Evolutionary conservation across 2,888 invertebrate genomes (phyloP).

Genomic region (Bellardia bayeri): DNA sequence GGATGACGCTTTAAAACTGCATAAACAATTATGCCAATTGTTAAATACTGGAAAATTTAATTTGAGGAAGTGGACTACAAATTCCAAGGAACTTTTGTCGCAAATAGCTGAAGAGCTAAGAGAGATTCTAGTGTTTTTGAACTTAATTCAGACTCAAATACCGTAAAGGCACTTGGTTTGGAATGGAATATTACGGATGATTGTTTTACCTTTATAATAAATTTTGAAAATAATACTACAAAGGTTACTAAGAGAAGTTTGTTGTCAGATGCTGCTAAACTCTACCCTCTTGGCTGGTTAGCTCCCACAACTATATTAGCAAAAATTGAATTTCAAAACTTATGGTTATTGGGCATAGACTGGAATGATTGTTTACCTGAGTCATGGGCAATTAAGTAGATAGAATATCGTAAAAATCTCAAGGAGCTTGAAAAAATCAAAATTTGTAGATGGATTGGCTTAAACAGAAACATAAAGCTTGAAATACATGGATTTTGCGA

Average conservation of each 20-base stretch:
- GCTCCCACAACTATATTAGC: neutral
- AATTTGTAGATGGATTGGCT: conserved; percentile 60
- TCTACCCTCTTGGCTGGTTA: neutral
- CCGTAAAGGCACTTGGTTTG: conserved; percentile 52
- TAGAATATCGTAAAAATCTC: conserved; percentile 41
- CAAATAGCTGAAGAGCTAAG: conserved; percentile 49
- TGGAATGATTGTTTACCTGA: conserved; percentile 57
- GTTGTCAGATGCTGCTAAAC: conserved; percentile 40
- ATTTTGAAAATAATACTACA: neutral
- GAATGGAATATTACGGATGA: conserved; percentile 51
- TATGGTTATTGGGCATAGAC: conserved; percentile 48
- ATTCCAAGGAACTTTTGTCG: conserved; percentile 41
- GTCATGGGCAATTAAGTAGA: conserved; percentile 21
- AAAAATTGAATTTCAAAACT: conserved; percentile 47
- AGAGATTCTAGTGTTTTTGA: conserved; percentile 40
- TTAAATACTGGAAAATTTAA: conserved; percentile 56
- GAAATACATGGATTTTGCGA: conserved; percentile 61
- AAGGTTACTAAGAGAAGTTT: conserved; percentile 48
- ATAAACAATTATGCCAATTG: conserved; percentile 38
- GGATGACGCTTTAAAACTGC: conserved; percentile 36
- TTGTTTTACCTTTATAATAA: conserved; percentile 54
- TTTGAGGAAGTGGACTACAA: conserved; percentile 65
- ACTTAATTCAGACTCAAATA: conserved; percentile 55
- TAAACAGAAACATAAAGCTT: neutral
- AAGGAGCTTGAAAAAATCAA: conserved; percentile 43